Evolutionary conservation across 2,113 vertebrate genomes (phyloP).

Genomic region (Anhinga rufa): DNA sequence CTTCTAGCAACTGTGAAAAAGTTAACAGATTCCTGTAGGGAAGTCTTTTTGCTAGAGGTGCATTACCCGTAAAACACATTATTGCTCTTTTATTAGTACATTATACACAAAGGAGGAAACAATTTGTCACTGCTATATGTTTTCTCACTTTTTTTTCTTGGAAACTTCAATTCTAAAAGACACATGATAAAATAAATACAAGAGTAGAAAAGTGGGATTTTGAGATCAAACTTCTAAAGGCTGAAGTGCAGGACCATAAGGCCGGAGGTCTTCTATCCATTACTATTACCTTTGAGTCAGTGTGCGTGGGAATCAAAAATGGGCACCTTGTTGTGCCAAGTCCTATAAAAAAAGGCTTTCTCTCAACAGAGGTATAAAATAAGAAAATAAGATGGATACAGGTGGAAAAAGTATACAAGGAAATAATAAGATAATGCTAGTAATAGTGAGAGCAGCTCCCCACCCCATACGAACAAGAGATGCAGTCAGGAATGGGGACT

Average conservation of each 20-base stretch:
- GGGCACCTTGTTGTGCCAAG: background rate
- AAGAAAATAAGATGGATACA: background rate
- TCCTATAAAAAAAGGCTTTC: background rate
- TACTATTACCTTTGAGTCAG: background rate
- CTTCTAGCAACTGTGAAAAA: background rate
- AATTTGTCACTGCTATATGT: background rate
- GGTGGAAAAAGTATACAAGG: background rate
- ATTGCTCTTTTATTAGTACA: background rate
- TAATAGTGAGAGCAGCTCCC: background rate
- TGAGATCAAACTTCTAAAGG: background rate
- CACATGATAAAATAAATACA: background rate
- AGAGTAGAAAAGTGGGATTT: background rate
- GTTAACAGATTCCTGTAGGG: background rate
- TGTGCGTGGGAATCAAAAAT: background rate
- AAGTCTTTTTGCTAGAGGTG: background rate
- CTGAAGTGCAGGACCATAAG: background rate
- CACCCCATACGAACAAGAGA: accelerated
- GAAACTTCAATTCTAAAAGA: background rate
- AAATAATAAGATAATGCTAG: background rate
- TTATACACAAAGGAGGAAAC: background rate
- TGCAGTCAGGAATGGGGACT: background rate
- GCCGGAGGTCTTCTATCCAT: background rate
- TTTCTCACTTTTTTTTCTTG: background rate
- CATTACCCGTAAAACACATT: background rate
- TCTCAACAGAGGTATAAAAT: background rate